Percentiles rank a stretch among this genome's conserved stretches.
Evolutionary conservation across 2,888 invertebrate species (phyloP).

Genomic region (Cryptosula pallasiana): DNA sequence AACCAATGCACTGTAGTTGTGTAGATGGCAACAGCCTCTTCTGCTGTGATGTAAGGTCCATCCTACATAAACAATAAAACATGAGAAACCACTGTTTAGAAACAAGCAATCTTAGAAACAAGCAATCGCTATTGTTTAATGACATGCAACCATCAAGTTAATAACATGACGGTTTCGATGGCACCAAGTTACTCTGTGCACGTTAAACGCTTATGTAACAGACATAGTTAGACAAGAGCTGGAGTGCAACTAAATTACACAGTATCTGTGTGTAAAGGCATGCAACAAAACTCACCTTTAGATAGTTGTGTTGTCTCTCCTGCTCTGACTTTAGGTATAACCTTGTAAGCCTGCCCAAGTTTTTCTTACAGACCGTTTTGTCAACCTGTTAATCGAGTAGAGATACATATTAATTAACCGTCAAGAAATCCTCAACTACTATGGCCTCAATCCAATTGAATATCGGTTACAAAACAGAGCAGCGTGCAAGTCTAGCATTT

Average conservation of each 20-base stretch:
- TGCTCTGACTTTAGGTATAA: conserved; percentile 95
- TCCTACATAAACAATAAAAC: conserved; percentile 60
- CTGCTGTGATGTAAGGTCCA: conserved; percentile 97
- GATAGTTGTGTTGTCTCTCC: conserved; percentile 96
- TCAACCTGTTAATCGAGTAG: conserved; percentile 62
- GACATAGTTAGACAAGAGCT: not conserved
- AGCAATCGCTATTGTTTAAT: not conserved
- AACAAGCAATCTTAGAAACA: too few relatives aligned
- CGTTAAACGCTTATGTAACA: not conserved
- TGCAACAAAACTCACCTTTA: conserved; percentile 63
- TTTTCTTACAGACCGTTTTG: conserved; percentile 99
- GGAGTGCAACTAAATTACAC: not conserved
- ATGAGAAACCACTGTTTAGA: too few relatives aligned
- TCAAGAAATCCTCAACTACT: too few relatives aligned
- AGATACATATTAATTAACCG: too few relatives aligned
- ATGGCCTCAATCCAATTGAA: too few relatives aligned
- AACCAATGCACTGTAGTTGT: conserved; percentile 99
- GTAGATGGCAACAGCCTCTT: conserved; percentile 99
- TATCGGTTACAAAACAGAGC: too few relatives aligned
- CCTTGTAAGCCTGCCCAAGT: conserved; percentile 92
- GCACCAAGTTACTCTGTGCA: not conserved
- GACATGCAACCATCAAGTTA: not conserved
- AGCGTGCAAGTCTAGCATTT: too few relatives aligned
- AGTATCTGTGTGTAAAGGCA: too few relatives aligned
- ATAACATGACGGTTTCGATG: not conserved